Evolutionary conservation across 2,113 vertebrate genomes (phyloP).

Genomic region (Myiopsitta monachus): DNA sequence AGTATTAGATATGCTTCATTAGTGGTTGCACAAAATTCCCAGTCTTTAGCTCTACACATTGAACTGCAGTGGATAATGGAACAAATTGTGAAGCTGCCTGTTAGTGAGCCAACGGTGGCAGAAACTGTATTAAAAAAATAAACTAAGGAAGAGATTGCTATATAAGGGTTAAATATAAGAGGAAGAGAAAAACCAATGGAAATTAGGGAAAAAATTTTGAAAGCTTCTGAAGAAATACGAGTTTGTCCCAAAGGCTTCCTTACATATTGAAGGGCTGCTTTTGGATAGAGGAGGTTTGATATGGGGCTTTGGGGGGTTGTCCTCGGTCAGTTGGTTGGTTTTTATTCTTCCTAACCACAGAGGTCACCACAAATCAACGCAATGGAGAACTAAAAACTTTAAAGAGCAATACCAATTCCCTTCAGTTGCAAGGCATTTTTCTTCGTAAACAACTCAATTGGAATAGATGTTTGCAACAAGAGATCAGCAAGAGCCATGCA

Average conservation of each 20-base stretch:
- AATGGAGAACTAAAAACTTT: not conserved
- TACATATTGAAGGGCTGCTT: not conserved
- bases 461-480: not conserved
- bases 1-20: not conserved
- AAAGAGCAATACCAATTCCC: not conserved
- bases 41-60: not conserved
- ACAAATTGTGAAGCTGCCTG: not conserved
- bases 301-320: not conserved
- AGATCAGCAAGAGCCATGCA: not conserved
- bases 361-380: not conserved
- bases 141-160: not conserved
- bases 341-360: not conserved
- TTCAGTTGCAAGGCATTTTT: not conserved
- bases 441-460: not conserved
- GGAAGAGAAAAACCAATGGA: not conserved
- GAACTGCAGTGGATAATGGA: not conserved
- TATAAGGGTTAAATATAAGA: not conserved
- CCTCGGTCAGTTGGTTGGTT: not conserved
- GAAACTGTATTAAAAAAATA: not conserved
- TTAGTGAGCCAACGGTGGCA: not conserved
- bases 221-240: not conserved
- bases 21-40: not conserved
- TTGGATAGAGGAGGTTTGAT: not conserved
- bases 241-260: not conserved
- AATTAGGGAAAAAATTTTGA: not conserved